phyloP scores from a whole-genome alignment of 2,113 vertebrate genomes.

The Eretmochelys imbricata region DNA sequence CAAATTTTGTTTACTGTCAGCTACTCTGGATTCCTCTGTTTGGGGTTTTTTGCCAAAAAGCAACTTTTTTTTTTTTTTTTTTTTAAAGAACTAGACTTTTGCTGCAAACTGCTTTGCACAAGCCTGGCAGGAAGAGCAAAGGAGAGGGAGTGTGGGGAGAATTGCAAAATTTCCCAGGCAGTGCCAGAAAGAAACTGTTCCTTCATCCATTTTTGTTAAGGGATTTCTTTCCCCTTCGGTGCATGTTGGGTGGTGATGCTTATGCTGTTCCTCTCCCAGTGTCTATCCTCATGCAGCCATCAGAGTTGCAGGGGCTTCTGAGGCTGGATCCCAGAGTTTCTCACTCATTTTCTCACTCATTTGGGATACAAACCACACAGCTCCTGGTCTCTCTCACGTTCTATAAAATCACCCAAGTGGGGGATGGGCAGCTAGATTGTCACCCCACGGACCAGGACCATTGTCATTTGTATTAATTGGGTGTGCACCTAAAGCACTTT shows the following conservation, averaged over 20 bases:
- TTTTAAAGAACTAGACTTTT: constrained; percentile 29
- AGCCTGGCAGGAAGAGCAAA: constrained; percentile 51
- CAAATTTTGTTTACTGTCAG: background rate
- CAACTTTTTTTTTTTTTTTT: background rate
- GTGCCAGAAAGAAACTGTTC: constrained; percentile 55
- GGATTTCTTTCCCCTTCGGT: constrained; percentile 50
- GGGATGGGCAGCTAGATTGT: background rate
- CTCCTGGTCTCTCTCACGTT: constrained; percentile 14
- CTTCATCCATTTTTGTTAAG: background rate
- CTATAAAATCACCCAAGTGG: constrained; percentile 7
- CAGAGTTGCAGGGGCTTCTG: background rate
- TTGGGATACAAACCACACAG: background rate
- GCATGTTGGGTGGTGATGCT: background rate
- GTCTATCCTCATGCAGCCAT: background rate
- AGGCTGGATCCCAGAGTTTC: constrained; percentile 5
- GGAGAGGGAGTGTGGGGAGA: background rate
- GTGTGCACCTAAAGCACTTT: background rate
- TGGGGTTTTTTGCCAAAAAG: constrained; percentile 40
- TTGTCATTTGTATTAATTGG: background rate
- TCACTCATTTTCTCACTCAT: background rate
- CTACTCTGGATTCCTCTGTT: constrained; percentile 65
- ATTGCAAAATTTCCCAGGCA: constrained; percentile 2
- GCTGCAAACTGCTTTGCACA: constrained; percentile 47
- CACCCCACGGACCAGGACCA: background rate
- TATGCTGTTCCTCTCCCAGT: constrained; percentile 9